These are phyloP conservation scores for Nothoprocta perdicaria DNA, from an alignment of 2,113 vertebrate genomes.

Conservation along the genomic window DNA sequence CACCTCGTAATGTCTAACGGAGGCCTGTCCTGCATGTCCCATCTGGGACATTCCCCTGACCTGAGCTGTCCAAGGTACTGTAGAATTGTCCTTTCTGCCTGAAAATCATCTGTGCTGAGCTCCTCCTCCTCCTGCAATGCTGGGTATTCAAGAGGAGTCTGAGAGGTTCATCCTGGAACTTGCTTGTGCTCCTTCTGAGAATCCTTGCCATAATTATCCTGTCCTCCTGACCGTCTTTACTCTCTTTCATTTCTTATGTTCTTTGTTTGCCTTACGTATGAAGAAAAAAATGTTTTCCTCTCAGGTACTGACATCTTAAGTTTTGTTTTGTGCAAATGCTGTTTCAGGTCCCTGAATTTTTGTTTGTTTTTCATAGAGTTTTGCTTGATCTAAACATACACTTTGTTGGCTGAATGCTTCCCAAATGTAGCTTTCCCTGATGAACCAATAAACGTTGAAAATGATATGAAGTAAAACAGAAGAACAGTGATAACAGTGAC, in stretches of 20 bases:
- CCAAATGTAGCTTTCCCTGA: not conserved
- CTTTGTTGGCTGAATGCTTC: not conserved
- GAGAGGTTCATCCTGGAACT: not conserved
- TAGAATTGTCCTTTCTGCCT: not conserved
- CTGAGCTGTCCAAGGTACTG: slow-evolving; percentile 73
- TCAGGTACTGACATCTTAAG: not conserved
- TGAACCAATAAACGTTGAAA: not conserved
- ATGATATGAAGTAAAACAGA: not conserved
- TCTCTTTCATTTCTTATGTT: not conserved
- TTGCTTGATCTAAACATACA: not conserved
- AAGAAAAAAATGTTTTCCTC: not conserved
- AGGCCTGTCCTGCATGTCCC: not conserved
- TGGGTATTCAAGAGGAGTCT: not conserved
- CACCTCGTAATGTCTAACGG: not conserved
- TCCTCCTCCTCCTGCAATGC: not conserved
- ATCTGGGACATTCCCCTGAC: not conserved
- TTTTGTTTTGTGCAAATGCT: not conserved
- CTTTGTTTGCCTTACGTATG: not conserved
- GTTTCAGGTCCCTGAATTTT: not conserved
- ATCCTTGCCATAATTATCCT: not conserved
- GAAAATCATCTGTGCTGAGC: not conserved
- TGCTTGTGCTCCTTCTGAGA: not conserved
- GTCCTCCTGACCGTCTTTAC: not conserved
- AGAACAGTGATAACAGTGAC: too few relatives aligned
- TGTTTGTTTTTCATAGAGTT: not conserved